These are phyloP conservation scores for Sturmia bella DNA, from an alignment of 2,888 invertebrate species.

Conservation along the genomic window DNA sequence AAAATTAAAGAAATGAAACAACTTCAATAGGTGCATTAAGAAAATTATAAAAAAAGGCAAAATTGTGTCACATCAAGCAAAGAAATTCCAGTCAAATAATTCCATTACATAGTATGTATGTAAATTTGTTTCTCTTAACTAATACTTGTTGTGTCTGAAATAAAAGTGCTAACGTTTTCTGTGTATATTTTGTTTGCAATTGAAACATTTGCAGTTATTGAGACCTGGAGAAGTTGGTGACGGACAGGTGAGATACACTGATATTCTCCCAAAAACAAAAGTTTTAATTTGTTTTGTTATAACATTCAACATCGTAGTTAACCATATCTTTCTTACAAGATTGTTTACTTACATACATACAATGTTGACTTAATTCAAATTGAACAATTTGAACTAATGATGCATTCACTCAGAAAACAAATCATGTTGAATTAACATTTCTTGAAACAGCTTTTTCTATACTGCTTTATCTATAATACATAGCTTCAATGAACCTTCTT, in stretches of 20 bases:
- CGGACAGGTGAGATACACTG: conserved; percentile 84
- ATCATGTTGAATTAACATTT: too few relatives aligned
- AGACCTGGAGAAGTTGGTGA: conserved; percentile 90
- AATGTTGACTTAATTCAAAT: too few relatives aligned
- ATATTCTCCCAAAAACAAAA: conserved; percentile 75
- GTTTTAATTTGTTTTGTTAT: conserved; percentile 17
- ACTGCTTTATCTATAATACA: too few relatives aligned
- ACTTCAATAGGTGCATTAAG: background rate
- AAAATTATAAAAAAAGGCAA: conserved; percentile 6
- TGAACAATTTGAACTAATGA: too few relatives aligned
- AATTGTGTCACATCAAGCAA: conserved; percentile 5
- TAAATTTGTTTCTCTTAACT: conserved; percentile 7
- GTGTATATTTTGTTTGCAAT: conserved; percentile 61
- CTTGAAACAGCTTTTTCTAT: too few relatives aligned
- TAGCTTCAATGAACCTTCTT: too few relatives aligned
- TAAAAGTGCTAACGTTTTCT: conserved; percentile 57
- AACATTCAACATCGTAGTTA: conserved; percentile 20
- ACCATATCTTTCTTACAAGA: conserved; percentile 5
- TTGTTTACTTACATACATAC: conserved; percentile 4
- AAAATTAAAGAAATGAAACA: background rate
- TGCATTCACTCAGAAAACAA: too few relatives aligned
- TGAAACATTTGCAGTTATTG: conserved; percentile 82
- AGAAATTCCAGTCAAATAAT: conserved; percentile 17
- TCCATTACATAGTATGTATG: conserved; percentile 29
- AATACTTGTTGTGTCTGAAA: conserved; percentile 71